Base-by-base conservation (phyloP, 2,113 vertebrate genomes). In the Drymodes brunneopygia region DNA sequence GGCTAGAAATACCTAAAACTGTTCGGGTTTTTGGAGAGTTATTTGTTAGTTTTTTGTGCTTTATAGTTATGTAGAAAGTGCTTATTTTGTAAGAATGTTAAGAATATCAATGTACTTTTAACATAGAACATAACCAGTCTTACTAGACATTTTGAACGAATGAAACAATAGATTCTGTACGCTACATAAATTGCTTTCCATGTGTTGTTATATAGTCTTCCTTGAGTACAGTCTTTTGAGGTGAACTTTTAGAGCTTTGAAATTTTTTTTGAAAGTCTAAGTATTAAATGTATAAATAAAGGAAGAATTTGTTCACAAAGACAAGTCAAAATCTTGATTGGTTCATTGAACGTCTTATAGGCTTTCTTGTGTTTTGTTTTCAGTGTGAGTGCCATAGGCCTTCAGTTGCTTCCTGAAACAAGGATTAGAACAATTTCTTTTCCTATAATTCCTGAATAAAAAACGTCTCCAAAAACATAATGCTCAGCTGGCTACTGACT, bases 11-110 rank as follows among this genome's bases (percentile, higher is more conserved):
- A 60, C 2, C 4, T 48, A 27, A 33, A 2, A 5, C 19, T 50
- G 5, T 65, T 42, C 18, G 7, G 3, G 1, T 0, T 81, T 58
- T 12, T 1, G 4, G 5, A 3, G 7, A 22, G 9, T 65, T 57
- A 6, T 22, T 70, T 50, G 2, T 24, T 81, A 47, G 8, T 0
- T 0, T 78, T 81, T 86, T n/a, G 1, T 58, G 56, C 2, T 60
- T 75, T 42, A 38, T 23, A 38, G 2, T 3, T 53, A 50, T 25
- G 7, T 28, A 80, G 18, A 4, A 62, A 83, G 22, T 12, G 4
- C 2, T 51, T 38, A 28, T 44, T 93, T 80, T 71, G 5, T 25
- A 64, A n/a, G 11, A 71, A 45, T 86, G 67, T 18, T 60, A 73
- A 8, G 20, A 58, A 54, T 75, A 80, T 20, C 9, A 44, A 10